These are phyloP conservation scores for Diplodus sargus DNA, from an alignment of 2,797 vertebrate genomes.

Conservation along the genomic window DNA sequence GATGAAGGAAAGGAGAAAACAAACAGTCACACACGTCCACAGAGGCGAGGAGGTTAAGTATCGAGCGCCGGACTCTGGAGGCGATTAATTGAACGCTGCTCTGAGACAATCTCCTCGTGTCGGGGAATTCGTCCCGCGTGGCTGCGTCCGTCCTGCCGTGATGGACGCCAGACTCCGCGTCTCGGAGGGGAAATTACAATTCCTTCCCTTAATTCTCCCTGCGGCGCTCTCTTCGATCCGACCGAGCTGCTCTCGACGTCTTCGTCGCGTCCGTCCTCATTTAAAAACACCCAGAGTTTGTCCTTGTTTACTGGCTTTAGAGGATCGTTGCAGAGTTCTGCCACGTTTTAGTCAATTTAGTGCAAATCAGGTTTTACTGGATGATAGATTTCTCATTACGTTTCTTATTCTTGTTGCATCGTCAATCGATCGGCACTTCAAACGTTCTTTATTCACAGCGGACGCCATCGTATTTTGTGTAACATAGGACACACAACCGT, in stretches of 20 bases:
- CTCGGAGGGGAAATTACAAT: constrained; percentile 32
- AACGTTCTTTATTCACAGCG: background rate
- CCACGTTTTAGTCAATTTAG: background rate
- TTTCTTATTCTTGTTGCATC: background rate
- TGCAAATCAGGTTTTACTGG: background rate
- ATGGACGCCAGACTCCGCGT: background rate
- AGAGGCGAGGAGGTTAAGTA: constrained; percentile 5
- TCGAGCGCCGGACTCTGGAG: constrained; percentile 10
- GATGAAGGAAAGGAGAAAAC: no score
- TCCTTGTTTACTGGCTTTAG: constrained; percentile 7
- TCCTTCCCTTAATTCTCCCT: constrained; percentile 15
- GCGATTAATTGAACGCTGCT: constrained; percentile 22
- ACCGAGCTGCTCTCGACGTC: background rate
- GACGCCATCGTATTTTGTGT: background rate
- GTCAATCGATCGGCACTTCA: background rate
- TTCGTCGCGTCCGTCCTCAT: constrained; percentile 5
- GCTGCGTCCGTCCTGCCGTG: constrained; percentile 5
- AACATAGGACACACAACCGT: no score
- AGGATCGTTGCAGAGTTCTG: background rate
- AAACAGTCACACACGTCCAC: background rate
- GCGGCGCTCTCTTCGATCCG: background rate
- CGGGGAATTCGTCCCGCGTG: constrained; percentile 23
- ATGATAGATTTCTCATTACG: background rate
- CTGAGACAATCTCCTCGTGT: constrained; percentile 30
- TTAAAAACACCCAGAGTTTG: constrained; percentile 17